phyloP scores from a whole-genome alignment of 2,888 invertebrate genomes.

The Agrotis exclamationis region DNA sequence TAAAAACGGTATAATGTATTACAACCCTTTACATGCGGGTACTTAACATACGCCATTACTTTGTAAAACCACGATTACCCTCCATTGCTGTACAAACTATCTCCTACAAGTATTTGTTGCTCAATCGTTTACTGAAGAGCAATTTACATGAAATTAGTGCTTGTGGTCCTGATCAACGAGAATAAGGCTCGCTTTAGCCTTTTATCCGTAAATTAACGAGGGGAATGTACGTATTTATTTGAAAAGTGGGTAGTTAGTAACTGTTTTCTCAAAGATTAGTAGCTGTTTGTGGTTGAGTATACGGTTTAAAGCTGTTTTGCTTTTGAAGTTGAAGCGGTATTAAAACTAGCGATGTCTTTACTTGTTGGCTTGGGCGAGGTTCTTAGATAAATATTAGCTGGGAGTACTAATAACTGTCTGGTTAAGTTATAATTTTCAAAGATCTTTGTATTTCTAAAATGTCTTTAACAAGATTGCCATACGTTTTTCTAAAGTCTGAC shows the following conservation, averaged over 20 bases:
- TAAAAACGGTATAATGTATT: not conserved
- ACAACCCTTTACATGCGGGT: constrained; percentile 3
- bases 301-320: constrained; percentile 37
- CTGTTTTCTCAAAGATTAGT: constrained; percentile 50
- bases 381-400: constrained; percentile 8
- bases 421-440: not conserved
- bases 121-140: constrained; percentile 50
- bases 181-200: constrained; percentile 29
- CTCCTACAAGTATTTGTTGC: constrained; percentile 23
- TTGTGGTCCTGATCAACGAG: constrained; percentile 42
- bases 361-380: constrained; percentile 23
- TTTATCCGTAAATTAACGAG: constrained; percentile 51
- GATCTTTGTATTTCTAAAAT: not conserved
- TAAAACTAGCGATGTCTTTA: constrained; percentile 33
- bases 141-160: constrained; percentile 58
- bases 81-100: constrained; percentile 3
- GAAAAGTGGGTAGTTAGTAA: constrained; percentile 40
- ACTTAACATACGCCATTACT: constrained; percentile 19
- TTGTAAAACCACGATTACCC: constrained; percentile 31
- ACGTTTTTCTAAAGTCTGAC: not conserved
- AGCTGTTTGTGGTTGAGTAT: constrained; percentile 16
- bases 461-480: no score
- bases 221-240: constrained; percentile 26
- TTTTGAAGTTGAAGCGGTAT: constrained; percentile 20
- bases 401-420: not conserved